Evolutionary conservation across 1,140 invertebrate species (phyloP), one percentile per base, ranked within the genome.

Genomic region (Drosophila setifemur): DNA sequence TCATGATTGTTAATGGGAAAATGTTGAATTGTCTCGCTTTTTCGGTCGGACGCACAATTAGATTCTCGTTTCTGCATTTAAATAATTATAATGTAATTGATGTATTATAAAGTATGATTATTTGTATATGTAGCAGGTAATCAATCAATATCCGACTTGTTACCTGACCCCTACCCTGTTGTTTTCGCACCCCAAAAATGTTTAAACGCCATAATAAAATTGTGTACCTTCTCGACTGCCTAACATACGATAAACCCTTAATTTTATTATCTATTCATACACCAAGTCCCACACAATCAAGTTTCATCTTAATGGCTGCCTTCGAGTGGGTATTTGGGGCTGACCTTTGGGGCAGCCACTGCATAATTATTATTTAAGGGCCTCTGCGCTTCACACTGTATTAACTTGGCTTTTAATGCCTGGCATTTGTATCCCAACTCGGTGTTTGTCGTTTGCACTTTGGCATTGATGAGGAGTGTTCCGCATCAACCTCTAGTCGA

Each of bases 361-460:
- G n/a, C 9, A 12, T 64, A 64, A 64, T 64, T 64, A 40, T 25
- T 64, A 12, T 49, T 64, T 25, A 64, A 64, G 9, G 25, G 57
- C 11, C 18, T 25, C 14, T 64, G 35, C n/a, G 21, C 23, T 45
- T 47, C 55, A 63, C 58, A 63, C 39, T 48, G 43, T 33, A 58
- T 64, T 64, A 64, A 48, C 33, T 64, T 64, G 42, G 7, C 12
- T 37, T 26, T 26, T 12, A 63, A 7, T 21, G 9, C 2, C 12
- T 21, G 21, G 2, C 14, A 37, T 9, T 37, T 11, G 18, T 23
- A 21, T 5, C 31, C 8, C 11, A 6, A 9, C 23, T 18, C 8
- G n/a, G 0, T 23, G 35, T 18, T 39, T 18, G 16, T 39, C 19
- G 40, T 25, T 9, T 23, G 48, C 48, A 60, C 25, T 53, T 42